Evolutionary conservation across 2,888 invertebrate species (phyloP).

Genomic region (Halictus quadricinctus): DNA sequence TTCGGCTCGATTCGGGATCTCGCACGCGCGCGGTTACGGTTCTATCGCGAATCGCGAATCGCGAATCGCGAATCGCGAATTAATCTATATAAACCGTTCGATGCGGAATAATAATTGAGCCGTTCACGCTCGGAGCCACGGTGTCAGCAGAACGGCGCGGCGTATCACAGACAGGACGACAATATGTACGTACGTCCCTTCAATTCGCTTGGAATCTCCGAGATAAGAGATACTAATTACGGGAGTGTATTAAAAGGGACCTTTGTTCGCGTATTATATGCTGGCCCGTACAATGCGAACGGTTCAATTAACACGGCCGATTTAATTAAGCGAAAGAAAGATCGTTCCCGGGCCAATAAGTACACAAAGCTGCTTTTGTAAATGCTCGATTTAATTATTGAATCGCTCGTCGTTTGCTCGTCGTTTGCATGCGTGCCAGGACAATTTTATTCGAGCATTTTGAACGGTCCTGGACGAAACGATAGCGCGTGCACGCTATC

Average conservation of each 20-base stretch:
- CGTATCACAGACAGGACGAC: neutral
- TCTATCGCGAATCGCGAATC: slow-evolving; percentile 29
- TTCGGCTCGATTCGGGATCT: slow-evolving; percentile 35
- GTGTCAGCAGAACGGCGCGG: slow-evolving; percentile 5
- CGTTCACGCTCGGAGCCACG: neutral
- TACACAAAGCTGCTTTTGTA: neutral
- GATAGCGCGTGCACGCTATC: neutral
- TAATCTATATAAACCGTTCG: slow-evolving; percentile 17
- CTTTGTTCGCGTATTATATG: slow-evolving; percentile 2
- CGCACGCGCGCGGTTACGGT: slow-evolving; percentile 27
- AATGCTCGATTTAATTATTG: neutral
- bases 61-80: slow-evolving; percentile 24
- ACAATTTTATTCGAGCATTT: neutral
- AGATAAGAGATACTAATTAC: slow-evolving; percentile 23
- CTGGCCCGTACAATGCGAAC: neutral
- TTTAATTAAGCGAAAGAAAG: slow-evolving; percentile 29
- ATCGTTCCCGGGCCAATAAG: neutral
- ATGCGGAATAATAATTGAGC: slow-evolving; percentile 20
- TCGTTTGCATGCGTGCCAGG: neutral
- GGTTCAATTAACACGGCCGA: slow-evolving; percentile 1
- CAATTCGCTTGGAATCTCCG: slow-evolving; percentile 3
- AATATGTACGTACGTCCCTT: slow-evolving; percentile 3
- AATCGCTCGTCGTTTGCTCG: neutral
- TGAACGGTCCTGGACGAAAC: too few species aligned
- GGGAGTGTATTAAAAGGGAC: neutral